phyloP scores from a whole-genome alignment of 2,113 vertebrate species.

The Gallinago jamesoni region DNA sequence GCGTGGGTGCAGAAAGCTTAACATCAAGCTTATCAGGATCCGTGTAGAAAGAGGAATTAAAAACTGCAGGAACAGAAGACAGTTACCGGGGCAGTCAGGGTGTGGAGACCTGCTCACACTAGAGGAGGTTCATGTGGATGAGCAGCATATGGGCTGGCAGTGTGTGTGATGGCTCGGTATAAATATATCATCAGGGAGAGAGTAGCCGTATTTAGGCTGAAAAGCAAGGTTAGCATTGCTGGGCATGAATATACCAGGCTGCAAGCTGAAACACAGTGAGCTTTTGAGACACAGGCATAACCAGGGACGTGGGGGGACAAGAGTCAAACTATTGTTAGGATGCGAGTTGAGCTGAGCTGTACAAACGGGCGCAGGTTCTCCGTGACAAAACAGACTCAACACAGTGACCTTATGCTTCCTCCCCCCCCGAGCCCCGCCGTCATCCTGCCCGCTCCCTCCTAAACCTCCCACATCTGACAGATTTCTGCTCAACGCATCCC shows the following conservation, averaged over 20 bases:
- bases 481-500: not conserved
- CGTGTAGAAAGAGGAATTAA: not conserved
- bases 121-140: not conserved
- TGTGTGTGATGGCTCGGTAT: fast-evolving
- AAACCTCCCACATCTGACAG: not conserved
- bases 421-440: fast-evolving
- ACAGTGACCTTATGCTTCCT: not conserved
- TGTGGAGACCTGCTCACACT: not conserved
- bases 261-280: not conserved
- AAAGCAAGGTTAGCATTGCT: not conserved
- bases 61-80: not conserved
- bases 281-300: fast-evolving
- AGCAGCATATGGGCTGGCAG: not conserved
- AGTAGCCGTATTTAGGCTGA: not conserved
- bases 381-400: not conserved
- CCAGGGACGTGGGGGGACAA: not conserved
- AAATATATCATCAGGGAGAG: not conserved
- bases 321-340: not conserved
- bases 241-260: not conserved
- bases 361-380: fast-evolving
- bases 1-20: not conserved
- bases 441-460: not conserved
- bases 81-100: too few species aligned
- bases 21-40: not conserved
- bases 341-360: not conserved